Conservation (phyloP, 2,888 invertebrate genomes). For the Leptinotarsa haldemani region DNA sequence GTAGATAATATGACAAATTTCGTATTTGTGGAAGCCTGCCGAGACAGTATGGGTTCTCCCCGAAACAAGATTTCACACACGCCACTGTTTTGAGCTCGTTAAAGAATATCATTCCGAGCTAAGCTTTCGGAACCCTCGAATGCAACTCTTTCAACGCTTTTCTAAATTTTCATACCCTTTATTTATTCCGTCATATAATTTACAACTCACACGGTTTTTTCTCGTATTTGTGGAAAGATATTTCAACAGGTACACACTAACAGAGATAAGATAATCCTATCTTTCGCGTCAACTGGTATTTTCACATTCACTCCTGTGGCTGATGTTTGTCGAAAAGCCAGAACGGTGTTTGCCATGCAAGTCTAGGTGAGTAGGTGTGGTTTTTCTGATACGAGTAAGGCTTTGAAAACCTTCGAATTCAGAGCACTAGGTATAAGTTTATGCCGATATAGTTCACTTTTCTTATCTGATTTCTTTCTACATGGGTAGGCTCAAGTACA, state of each 20-base stretch:
- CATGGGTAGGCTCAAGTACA: no score
- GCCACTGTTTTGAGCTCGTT: no score
- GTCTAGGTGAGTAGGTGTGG: constrained; percentile 13
- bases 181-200: constrained; percentile 27
- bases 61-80: no score
- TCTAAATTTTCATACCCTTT: constrained; percentile 7
- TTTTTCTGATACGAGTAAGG: not conserved
- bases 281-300: constrained; percentile 29
- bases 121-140: not conserved
- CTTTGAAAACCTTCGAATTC: not conserved
- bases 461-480: no score
- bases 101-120: no score
- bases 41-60: no score
- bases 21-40: not conserved
- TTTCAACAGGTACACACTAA: constrained; percentile 43
- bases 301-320: no score
- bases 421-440: no score
- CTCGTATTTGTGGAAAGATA: constrained; percentile 38
- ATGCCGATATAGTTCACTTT: no score
- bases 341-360: not conserved
- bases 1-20: no score
- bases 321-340: not conserved
- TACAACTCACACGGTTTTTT: constrained; percentile 35
- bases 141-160: not conserved
- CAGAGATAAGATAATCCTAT: constrained; percentile 44